Evolutionary conservation across 2,797 vertebrate species (phyloP).

Genomic region (Siniperca scherzeri): DNA sequence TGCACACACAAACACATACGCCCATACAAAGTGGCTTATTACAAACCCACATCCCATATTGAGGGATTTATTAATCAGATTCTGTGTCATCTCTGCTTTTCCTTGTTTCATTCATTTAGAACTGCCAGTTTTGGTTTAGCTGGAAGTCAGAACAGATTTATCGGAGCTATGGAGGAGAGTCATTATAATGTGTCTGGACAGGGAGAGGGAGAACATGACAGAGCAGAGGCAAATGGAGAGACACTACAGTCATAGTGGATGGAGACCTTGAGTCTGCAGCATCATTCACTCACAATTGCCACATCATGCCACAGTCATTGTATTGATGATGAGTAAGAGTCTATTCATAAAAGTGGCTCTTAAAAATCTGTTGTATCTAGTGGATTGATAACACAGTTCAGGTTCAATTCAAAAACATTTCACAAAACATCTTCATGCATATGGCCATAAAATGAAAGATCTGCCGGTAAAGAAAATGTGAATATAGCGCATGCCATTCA

Average conservation of each 20-base stretch:
- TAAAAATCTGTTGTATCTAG: slow-evolving; percentile 3
- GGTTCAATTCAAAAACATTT: slow-evolving; percentile 3
- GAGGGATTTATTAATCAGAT: slow-evolving; percentile 72
- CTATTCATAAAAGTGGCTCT: slow-evolving; percentile 33
- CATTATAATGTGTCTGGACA: slow-evolving; percentile 38
- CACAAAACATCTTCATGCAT: slow-evolving; percentile 12
- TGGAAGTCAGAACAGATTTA: slow-evolving; percentile 67
- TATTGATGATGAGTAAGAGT: slow-evolving; percentile 32
- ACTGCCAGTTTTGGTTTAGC: slow-evolving; percentile 62
- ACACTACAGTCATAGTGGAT: slow-evolving; percentile 15
- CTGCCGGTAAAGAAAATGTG: slow-evolving; percentile 11
- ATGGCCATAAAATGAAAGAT: slow-evolving; percentile 19
- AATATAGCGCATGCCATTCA: slow-evolving; percentile 9
- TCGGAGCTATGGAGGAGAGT: slow-evolving; percentile 29
- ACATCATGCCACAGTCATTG: slow-evolving; percentile 19
- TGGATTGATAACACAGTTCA: slow-evolving; percentile 12
- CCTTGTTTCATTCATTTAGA: slow-evolving; percentile 67
- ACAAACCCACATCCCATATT: slow-evolving; percentile 66
- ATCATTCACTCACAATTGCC: slow-evolving; percentile 36
- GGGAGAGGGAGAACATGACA: slow-evolving; percentile 28
- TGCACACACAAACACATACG: slow-evolving; percentile 48
- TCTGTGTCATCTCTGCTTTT: slow-evolving; percentile 63
- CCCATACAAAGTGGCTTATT: slow-evolving; percentile 60
- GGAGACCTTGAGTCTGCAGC: slow-evolving; percentile 46
- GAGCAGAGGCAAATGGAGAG: slow-evolving; percentile 36